These are phyloP conservation scores for Scomber colias DNA, from an alignment of 2,113 vertebrate species.

Conservation along the genomic window DNA sequence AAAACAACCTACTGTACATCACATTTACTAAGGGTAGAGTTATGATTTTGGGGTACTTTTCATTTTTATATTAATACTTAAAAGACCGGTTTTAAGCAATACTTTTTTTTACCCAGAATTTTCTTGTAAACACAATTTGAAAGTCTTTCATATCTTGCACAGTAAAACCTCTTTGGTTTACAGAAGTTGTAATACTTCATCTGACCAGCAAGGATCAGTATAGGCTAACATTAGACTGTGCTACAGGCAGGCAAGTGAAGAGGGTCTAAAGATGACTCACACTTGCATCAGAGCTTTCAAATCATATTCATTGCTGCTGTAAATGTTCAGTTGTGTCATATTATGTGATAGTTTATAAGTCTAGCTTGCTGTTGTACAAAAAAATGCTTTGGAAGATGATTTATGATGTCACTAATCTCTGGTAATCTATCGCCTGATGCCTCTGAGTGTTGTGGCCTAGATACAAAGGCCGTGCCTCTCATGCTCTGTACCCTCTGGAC, in stretches of 20 bases:
- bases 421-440: conserved; percentile 49
- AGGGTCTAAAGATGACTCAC: not conserved
- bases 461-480: conserved; percentile 40
- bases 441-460: conserved; percentile 29
- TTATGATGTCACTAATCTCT: conserved; percentile 55
- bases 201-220: conserved; percentile 64
- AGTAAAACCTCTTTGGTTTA: not conserved
- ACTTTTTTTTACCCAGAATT: not conserved
- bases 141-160: not conserved
- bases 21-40: not conserved
- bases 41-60: not conserved
- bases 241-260: not conserved
- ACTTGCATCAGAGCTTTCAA: conserved; percentile 2
- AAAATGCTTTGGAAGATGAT: conserved; percentile 21
- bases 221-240: conserved; percentile 31
- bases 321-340: not conserved
- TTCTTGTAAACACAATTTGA: not conserved
- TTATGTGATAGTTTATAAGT: not conserved
- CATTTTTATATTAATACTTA: too few relatives aligned
- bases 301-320: not conserved
- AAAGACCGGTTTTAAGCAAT: not conserved
- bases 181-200: conserved; percentile 41
- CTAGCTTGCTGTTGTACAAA: not conserved
- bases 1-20: not conserved
- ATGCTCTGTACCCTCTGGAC: conserved; percentile 21